phyloP scores from a whole-genome alignment of 2,113 vertebrate species.

The Meriones unguiculatus region DNA sequence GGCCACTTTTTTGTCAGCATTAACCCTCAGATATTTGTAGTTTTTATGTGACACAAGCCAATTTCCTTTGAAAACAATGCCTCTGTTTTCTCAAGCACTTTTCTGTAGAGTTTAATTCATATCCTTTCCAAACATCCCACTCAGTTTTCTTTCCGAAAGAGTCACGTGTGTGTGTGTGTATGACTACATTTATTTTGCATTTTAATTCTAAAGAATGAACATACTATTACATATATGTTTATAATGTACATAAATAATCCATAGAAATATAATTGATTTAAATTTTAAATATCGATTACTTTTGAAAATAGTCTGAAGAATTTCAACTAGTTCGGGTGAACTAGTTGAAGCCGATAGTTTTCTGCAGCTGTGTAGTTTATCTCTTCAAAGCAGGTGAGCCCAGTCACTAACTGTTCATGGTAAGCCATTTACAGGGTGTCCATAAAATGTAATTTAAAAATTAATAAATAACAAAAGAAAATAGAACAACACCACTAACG shows the following conservation, averaged over 20 bases:
- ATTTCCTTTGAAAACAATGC: slow-evolving; percentile 27
- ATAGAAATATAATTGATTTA: slow-evolving; percentile 37
- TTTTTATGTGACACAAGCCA: slow-evolving; percentile 24
- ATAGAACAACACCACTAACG: not conserved
- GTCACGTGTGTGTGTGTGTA: no score
- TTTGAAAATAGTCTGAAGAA: not conserved
- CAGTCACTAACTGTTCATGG: not conserved
- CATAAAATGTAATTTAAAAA: not conserved
- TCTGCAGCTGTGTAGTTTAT: not conserved
- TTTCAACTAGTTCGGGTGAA: not conserved
- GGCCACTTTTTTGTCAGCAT: not conserved
- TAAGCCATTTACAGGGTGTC: not conserved
- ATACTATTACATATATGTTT: not conserved
- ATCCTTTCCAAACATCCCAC: not conserved
- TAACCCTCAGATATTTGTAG: not conserved
- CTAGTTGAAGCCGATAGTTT: not conserved
- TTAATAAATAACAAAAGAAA: not conserved
- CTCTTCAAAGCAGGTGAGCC: not conserved
- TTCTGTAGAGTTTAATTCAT: not conserved
- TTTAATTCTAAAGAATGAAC: slow-evolving; percentile 17
- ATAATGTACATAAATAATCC: slow-evolving; percentile 26
- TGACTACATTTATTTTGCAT: slow-evolving; percentile 12
- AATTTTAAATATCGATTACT: not conserved
- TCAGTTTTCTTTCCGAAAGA: slow-evolving; percentile 49
- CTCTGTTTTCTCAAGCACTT: not conserved